phyloP scores from a whole-genome alignment of 2,797 vertebrate species.

The Bucorvus abyssinicus region DNA sequence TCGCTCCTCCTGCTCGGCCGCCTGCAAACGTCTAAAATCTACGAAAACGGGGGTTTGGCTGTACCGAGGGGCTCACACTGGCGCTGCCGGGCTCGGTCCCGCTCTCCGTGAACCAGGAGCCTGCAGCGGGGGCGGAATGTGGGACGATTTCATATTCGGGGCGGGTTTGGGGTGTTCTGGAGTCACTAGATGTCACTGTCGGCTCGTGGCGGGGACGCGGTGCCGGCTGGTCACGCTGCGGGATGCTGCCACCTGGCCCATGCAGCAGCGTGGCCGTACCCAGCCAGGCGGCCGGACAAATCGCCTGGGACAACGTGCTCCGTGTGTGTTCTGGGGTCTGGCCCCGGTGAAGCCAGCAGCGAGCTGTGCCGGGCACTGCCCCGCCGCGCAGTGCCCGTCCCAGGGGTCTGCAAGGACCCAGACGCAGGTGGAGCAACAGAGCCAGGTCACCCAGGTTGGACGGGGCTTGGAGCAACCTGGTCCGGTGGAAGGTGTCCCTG shows the following conservation, averaged over 20 bases:
- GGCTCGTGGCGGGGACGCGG: not conserved
- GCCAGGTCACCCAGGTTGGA: too few relatives aligned
- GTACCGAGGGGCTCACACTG: not conserved
- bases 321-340: not conserved
- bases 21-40: not conserved
- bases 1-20: accelerated
- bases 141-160: accelerated
- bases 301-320: not conserved
- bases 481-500: not conserved
- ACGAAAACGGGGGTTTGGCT: accelerated
- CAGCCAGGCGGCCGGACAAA: not conserved
- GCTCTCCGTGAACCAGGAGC: accelerated
- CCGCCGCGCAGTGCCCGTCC: accelerated
- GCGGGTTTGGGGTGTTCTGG: not conserved
- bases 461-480: not conserved
- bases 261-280: not conserved
- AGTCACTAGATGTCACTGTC: slow-evolving; percentile 53
- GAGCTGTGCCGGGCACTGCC: not conserved
- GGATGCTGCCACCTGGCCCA: not conserved
- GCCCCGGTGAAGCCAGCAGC: accelerated
- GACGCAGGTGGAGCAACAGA: accelerated
- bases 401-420: not conserved
- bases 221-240: accelerated
- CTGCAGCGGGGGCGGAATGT: accelerated
- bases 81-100: accelerated